A percentile compares a stretch with the other conserved stretches of the same genome.
Conservation (phyloP, 2,113 vertebrate species). For the Phoxinus phoxinus region DNA sequence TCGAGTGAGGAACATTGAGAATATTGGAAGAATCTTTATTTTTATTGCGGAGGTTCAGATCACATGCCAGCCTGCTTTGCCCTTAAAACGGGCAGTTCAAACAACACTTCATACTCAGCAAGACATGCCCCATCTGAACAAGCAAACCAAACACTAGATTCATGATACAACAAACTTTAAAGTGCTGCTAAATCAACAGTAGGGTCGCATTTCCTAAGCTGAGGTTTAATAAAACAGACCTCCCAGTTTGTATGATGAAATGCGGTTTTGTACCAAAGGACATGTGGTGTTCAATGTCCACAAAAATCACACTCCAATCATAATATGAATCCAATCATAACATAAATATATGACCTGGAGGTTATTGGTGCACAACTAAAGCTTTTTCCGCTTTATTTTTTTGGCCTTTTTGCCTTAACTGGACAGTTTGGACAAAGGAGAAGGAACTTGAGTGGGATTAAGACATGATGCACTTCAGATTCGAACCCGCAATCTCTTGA, state of each 20-base stretch:
- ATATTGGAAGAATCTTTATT: slow-evolving; percentile 47
- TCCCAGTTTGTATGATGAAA: slow-evolving; percentile 56
- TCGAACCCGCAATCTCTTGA: neutral
- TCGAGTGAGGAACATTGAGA: slow-evolving; percentile 30
- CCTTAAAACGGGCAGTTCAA: slow-evolving; percentile 13
- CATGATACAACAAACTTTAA: slow-evolving; percentile 47
- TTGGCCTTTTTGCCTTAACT: neutral
- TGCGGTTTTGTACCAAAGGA: slow-evolving; percentile 50
- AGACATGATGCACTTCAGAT: neutral
- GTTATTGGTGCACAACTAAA: slow-evolving; percentile 12
- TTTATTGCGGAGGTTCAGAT: slow-evolving; percentile 43
- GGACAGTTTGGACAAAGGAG: neutral
- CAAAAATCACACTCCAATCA: slow-evolving; percentile 45
- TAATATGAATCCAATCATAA: slow-evolving; percentile 37
- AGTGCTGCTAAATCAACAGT: slow-evolving; percentile 34
- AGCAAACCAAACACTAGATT: slow-evolving; percentile 45
- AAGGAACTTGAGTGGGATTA: neutral
- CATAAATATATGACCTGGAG: slow-evolving; percentile 9
- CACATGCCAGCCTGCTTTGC: slow-evolving; percentile 36
- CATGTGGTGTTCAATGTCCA: slow-evolving; percentile 44
- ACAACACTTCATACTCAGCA: slow-evolving; percentile 34
- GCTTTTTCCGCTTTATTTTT: neutral
- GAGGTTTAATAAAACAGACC: slow-evolving; percentile 55
- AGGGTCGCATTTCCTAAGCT: slow-evolving; percentile 38
- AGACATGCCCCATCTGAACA: slow-evolving; percentile 50